Base-by-base conservation (phyloP, 2,888 invertebrate genomes). In the Callimorpha dominula region DNA sequence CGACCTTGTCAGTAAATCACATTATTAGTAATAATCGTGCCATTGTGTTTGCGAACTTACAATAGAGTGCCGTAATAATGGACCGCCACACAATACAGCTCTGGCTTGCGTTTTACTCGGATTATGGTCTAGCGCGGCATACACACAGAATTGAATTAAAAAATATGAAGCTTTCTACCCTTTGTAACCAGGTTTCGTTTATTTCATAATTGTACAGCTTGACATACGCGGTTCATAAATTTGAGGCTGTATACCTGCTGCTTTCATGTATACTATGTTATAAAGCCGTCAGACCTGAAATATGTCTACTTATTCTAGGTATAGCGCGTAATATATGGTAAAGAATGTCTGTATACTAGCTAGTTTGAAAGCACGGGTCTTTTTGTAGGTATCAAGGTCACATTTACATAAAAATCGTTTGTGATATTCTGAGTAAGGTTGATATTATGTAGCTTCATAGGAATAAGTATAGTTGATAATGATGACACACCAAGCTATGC, bases 21-120 rank as follows among this genome's bases (percentile, higher is more conserved):
- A 87, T 89, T 89, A 90, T 89, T 87, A 87, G 84, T 85, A 86
- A 87, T 89, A 91, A 90, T 88, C 86, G 87, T 75, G 76, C 85
- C 83, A 88, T 90, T 91, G 88, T 90, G 81, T 75, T 74, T 75
- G 76, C 66, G 52, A 42, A 71, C 72, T 78, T 82, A 87, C 88
- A 89, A 91, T 88, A 84, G 82, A 77, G 46, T 20, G 72, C 77
- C 75, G 79, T 79, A 79, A 85, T 88, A 89, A 90, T 87, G 82
- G 85, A 85, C 81, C 81, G 67, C 73, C 75, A 73, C 76, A 90
- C 89, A 90, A 90, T 86, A 77, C 72, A 82, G 46, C 12, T 11
- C 64, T 64, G 17, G 31, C 31, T 85, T 86, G 78, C 83, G 82
- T 82, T 82, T 76, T 80, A 76, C 76, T 66, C 65, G 76, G 71